Evolutionary conservation across 1,140 invertebrate genomes (phyloP), one percentile per base, ranked within the genome.

Genomic region (Papilio polytes): DNA sequence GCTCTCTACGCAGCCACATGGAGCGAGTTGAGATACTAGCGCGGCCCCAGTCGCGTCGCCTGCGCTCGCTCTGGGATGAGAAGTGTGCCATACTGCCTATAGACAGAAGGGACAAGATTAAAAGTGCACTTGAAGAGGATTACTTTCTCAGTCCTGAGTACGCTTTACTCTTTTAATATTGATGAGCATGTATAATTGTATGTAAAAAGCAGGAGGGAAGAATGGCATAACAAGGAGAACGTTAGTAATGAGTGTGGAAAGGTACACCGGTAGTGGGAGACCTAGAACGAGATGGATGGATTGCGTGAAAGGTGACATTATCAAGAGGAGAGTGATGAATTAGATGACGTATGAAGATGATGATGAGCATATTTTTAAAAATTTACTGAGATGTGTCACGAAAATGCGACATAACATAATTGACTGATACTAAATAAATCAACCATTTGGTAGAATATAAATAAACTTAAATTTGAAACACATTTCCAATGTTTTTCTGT

Each of bases 81-180:
- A 92, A 93, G 78, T 91, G 91, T 51, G 84, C 82, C 7, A 85
- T 91, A 1, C 53, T 95, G 13, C 90, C 92, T 0, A 87, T 86
- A 0, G 89, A 91, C 0, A 76, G 92, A 7, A 87, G 94, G 41
- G 92, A 95, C 70, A 94, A 94, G 80, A 94, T 95, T 63, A 95
- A 95, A 70, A 94, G 94, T 53, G 91, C 92, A 7, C 74, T 95
- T 1, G 94, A 95, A 82, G 94, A 94, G 74, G 92, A 94, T 63
- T 94, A 95, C 59, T 95, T 95, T 51, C 84, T 94, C 9, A 95
- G 90, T 81, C 94, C 94, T 12, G 93, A 95, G 94, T 95, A 89
- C 85, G 85, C 74, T 74, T 18, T 18, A 51, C 20, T 53, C 15
- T 22, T 80, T 59, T 77, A 77, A 26, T 48, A 4, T 26, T 66